Evolutionary conservation across 2,888 invertebrate genomes (phyloP).

Genomic region (Argyresthia goedartella): DNA sequence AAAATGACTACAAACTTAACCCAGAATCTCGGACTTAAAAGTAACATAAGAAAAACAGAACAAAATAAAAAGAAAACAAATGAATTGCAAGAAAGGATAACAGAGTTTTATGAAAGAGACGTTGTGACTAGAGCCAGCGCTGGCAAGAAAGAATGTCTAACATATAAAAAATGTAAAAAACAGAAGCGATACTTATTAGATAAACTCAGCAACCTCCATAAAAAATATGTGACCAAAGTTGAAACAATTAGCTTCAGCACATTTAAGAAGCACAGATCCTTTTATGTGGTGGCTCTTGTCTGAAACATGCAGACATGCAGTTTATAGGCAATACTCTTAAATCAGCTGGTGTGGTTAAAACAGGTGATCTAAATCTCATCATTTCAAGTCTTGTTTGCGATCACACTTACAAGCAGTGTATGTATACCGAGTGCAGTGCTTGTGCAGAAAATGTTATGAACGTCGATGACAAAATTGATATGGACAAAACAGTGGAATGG

Average conservation of each 20-base stretch:
- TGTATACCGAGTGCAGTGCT: background rate
- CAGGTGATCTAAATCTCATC: background rate
- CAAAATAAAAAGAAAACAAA: background rate
- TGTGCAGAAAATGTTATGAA: background rate
- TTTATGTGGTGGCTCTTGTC: background rate
- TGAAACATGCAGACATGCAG: too few species aligned
- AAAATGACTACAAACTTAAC: constrained; percentile 1
- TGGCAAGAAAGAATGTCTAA: constrained; percentile 5
- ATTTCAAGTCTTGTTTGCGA: background rate
- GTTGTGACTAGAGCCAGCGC: constrained; percentile 4
- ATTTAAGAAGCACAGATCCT: background rate
- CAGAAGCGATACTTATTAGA: constrained; percentile 7
- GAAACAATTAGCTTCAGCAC: constrained; percentile 9
- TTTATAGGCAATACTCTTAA: too few species aligned
- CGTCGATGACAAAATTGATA: background rate
- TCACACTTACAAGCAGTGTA: background rate
- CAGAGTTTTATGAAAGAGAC: constrained; percentile 3
- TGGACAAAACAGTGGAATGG: background rate
- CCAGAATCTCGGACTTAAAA: constrained; percentile 2
- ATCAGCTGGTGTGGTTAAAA: background rate
- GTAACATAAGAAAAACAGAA: constrained; percentile 1
- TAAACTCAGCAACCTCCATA: constrained; percentile 11
- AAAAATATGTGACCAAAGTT: constrained; percentile 13
- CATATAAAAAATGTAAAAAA: too few species aligned
- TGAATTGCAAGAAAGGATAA: background rate